These are phyloP conservation scores for Hippoglossus stenolepis DNA, from an alignment of 2,113 vertebrate species.

Conservation along the genomic window DNA sequence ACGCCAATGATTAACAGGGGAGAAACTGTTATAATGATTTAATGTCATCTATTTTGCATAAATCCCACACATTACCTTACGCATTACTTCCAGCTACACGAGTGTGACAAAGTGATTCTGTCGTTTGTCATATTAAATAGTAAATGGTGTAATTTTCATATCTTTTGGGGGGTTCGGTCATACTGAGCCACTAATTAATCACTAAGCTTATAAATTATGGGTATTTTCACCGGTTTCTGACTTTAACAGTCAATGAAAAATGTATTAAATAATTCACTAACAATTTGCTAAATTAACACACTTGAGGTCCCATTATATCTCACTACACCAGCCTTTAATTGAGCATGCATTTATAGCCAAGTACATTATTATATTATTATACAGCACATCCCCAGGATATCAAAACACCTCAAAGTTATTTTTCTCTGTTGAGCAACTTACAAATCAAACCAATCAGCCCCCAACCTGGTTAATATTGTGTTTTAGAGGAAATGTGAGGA, in stretches of 20 bases:
- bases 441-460: background rate
- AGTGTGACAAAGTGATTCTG: too few relatives aligned
- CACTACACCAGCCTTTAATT: background rate
- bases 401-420: slow-evolving; percentile 2
- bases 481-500: slow-evolving; percentile 10
- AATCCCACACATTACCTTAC: too few relatives aligned
- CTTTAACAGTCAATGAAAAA: background rate
- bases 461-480: slow-evolving; percentile 11
- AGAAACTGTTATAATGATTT: too few relatives aligned
- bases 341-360: background rate
- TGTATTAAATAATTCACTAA: background rate
- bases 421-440: background rate
- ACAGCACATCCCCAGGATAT: background rate
- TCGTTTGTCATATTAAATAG: too few relatives aligned
- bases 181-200: too few relatives aligned
- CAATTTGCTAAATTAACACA: background rate
- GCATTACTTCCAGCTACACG: too few relatives aligned
- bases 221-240: background rate
- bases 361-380: background rate
- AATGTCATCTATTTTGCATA: background rate
- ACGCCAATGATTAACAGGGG: too few relatives aligned
- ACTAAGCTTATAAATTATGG: too few relatives aligned
- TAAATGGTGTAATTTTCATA: too few relatives aligned
- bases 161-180: too few relatives aligned
- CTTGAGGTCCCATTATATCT: background rate